These are phyloP conservation scores for Ostrea edulis DNA, from an alignment of 1,140 invertebrate genomes.

Conservation along the genomic window DNA sequence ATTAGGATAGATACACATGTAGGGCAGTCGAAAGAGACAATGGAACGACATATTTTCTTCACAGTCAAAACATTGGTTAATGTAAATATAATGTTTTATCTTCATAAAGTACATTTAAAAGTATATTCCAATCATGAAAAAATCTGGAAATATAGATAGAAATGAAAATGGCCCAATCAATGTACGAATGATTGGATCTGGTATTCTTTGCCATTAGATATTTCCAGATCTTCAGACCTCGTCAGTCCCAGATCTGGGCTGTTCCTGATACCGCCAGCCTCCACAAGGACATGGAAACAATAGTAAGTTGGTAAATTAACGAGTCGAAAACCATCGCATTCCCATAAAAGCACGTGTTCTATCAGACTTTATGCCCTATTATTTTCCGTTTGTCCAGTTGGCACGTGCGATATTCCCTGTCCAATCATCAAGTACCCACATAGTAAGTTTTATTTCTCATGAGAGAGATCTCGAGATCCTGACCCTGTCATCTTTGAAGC, in stretches of 20 bases:
- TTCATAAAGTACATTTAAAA: no score
- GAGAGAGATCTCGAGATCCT: not conserved
- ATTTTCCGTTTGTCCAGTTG: conserved; percentile 15
- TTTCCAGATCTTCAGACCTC: not conserved
- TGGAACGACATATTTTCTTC: no score
- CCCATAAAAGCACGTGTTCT: conserved; percentile 20
- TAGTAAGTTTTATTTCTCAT: not conserved
- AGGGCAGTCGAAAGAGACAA: no score
- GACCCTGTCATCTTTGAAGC: conserved; percentile 29
- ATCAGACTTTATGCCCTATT: conserved; percentile 19
- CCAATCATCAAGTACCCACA: conserved; percentile 13
- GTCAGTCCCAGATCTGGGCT: not conserved
- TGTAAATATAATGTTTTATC: no score
- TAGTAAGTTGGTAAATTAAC: conserved; percentile 20
- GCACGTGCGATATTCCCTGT: conserved; percentile 6
- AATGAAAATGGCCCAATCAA: not conserved
- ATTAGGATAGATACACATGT: no score
- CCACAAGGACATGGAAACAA: not conserved
- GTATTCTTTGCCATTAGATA: not conserved
- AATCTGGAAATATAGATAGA: not conserved
- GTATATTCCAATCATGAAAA: no score
- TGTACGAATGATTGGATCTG: not conserved
- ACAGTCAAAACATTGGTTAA: no score
- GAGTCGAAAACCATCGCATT: not conserved
- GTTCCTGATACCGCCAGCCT: not conserved